Percentiles rank a stretch among this genome's conserved stretches.
These are phyloP conservation scores for Sciaenops ocellatus DNA, from an alignment of 2,797 vertebrate genomes.

Conservation along the genomic window DNA sequence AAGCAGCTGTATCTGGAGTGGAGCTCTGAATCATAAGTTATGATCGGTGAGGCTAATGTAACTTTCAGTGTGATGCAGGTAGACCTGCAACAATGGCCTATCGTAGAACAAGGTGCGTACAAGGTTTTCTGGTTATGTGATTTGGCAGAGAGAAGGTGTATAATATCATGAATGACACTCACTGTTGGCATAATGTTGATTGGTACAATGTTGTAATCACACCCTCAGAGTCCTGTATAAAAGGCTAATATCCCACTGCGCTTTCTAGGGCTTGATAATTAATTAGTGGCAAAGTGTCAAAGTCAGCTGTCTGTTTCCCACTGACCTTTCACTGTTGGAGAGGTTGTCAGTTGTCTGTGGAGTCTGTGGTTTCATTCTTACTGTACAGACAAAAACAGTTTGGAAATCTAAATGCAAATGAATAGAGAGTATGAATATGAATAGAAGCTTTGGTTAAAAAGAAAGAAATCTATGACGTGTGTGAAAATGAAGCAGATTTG, in stretches of 20 bases:
- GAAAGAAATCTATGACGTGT: no score
- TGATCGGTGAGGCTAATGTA: slow-evolving; percentile 29
- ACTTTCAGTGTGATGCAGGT: neutral
- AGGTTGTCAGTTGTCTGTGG: slow-evolving; percentile 20
- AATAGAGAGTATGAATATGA: neutral
- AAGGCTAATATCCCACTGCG: slow-evolving; percentile 46
- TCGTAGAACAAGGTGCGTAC: neutral
- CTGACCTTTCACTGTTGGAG: slow-evolving; percentile 40
- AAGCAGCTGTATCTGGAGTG: slow-evolving; percentile 21
- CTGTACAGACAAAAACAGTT: neutral
- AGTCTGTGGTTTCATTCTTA: slow-evolving; percentile 17
- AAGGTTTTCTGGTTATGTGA: neutral
- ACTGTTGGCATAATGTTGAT: slow-evolving; percentile 29
- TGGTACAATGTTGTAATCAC: slow-evolving; percentile 35
- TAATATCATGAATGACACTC: slow-evolving; percentile 19
- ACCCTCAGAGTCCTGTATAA: slow-evolving; percentile 43
- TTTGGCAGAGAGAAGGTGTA: slow-evolving; percentile 1
- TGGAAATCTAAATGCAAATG: slow-evolving; percentile 12
- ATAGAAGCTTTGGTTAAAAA: neutral
- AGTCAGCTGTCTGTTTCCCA: slow-evolving; percentile 58
- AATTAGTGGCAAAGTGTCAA: slow-evolving; percentile 64
- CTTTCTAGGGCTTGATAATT: slow-evolving; percentile 60
- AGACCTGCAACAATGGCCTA: neutral
- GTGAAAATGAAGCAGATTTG: neutral
- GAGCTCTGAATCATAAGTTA: slow-evolving; percentile 34